phyloP scores from a whole-genome alignment of 1,140 invertebrate species.

The Branchinecta lindahli region DNA sequence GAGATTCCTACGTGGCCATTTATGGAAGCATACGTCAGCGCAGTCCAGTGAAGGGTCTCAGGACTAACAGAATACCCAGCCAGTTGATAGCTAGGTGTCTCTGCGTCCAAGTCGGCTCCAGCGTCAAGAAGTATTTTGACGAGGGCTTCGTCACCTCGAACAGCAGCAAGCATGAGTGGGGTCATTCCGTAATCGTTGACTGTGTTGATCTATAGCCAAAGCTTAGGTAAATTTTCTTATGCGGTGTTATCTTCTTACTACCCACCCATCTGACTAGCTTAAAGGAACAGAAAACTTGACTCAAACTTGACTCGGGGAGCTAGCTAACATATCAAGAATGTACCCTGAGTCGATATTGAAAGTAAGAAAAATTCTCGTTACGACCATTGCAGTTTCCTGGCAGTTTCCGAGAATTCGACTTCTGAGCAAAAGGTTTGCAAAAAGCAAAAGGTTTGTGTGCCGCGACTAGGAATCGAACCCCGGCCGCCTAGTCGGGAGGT shows the following conservation, averaged over 20 bases:
- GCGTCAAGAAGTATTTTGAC: slow-evolving; percentile 51
- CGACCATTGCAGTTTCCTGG: no score
- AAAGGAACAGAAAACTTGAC: no score
- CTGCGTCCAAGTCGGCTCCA: slow-evolving; percentile 55
- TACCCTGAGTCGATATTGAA: no score
- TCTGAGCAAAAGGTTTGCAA: no score
- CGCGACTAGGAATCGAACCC: no score
- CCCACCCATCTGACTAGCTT: no score
- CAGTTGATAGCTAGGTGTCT: slow-evolving; percentile 39
- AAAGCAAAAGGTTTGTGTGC: no score
- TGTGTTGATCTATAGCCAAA: slow-evolving; percentile 40
- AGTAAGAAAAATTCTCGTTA: no score
- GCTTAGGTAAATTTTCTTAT: neutral
- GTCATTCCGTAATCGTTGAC: slow-evolving; percentile 61
- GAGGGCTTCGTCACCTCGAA: slow-evolving; percentile 59
- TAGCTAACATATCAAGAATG: no score
- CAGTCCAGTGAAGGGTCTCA: slow-evolving; percentile 61
- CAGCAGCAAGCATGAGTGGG: slow-evolving; percentile 59
- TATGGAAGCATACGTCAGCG: slow-evolving; percentile 50
- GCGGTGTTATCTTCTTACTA: neutral
- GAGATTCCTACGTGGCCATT: slow-evolving; percentile 39
- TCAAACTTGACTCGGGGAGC: no score
- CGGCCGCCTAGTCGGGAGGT: no score
- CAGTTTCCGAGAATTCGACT: no score
- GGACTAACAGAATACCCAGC: slow-evolving; percentile 36